Evolutionary conservation across 2,797 vertebrate genomes (phyloP).

Genomic region (Dermochelys coriacea): DNA sequence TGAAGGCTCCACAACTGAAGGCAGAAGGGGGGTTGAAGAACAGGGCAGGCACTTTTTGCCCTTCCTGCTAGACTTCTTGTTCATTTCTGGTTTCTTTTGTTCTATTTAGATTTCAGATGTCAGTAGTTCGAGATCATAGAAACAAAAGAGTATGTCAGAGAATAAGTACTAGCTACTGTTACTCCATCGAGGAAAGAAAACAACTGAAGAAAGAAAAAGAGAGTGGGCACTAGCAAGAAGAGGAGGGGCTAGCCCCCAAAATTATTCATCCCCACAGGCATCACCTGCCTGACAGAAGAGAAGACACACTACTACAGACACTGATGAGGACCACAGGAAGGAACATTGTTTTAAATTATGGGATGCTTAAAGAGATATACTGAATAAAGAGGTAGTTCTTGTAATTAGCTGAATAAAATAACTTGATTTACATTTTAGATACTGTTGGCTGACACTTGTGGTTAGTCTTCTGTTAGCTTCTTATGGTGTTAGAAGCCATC

Average conservation of each 20-base stretch:
- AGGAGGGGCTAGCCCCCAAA: not conserved
- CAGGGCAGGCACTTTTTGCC: not conserved
- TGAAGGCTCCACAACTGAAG: accelerated
- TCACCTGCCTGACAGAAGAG: conserved; percentile 3
- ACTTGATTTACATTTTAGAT: conserved; percentile 50
- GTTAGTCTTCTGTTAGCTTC: conserved; percentile 41
- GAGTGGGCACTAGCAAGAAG: not conserved
- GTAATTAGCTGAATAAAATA: not conserved
- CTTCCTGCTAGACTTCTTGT: not conserved
- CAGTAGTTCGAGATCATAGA: not conserved
- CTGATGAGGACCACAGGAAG: not conserved
- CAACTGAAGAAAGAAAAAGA: not conserved
- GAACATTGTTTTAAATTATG: not conserved
- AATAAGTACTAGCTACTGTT: not conserved
- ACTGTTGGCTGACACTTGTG: conserved; percentile 27
- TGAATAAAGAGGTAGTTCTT: not conserved
- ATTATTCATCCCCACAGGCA: not conserved
- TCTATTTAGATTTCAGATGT: not conserved
- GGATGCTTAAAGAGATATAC: not conserved
- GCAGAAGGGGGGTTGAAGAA: not conserved
- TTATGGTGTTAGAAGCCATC: conserved; percentile 9
- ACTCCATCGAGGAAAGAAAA: conserved; percentile 3
- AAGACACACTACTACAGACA: not conserved
- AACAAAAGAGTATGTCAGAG: not conserved
- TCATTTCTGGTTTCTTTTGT: not conserved